A percentile compares a stretch with the other conserved stretches of the same genome.
phyloP scores from a whole-genome alignment of 2,888 invertebrate genomes.

The Drosophila kambysellisi region DNA sequence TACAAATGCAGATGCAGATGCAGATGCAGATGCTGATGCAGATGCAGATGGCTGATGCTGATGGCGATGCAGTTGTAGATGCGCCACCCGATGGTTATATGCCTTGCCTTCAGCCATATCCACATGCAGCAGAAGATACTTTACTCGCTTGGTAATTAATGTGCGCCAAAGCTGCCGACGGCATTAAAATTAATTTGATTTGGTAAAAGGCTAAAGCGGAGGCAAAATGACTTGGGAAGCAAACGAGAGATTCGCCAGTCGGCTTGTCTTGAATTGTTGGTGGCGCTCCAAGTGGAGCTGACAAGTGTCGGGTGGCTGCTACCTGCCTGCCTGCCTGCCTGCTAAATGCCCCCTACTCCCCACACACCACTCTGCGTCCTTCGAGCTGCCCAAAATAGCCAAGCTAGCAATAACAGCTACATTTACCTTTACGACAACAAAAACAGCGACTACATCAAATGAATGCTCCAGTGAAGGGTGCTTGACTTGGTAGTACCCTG shows the following conservation, averaged over 20 bases:
- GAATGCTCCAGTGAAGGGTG: not conserved
- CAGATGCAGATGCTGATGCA: conserved; percentile 48
- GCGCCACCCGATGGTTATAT: conserved; percentile 5
- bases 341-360: not conserved
- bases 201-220: conserved; percentile 47
- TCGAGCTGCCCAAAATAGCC: conserved; percentile 38
- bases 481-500: not conserved
- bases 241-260: conserved; percentile 20
- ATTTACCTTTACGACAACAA: conserved; percentile 8
- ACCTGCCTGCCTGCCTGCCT: not conserved
- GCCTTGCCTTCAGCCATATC: not conserved
- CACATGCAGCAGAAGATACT: conserved; percentile 5
- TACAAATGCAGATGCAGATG: conserved; percentile 1
- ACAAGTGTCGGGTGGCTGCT: conserved; percentile 50
- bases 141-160: conserved; percentile 54
- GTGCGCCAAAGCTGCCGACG: conserved; percentile 65
- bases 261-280: conserved; percentile 33
- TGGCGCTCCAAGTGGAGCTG: conserved; percentile 52
- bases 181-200: conserved; percentile 72
- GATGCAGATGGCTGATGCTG: conserved; percentile 12
- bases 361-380: not conserved
- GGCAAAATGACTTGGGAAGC: conserved; percentile 30
- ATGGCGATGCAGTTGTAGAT: conserved; percentile 1
- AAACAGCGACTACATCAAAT: conserved; percentile 1
- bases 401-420: conserved; percentile 21